Evolutionary conservation across 2,113 vertebrate genomes (phyloP), one percentile per base, ranked within the genome.

Genomic region (Vidua chalybeata): DNA sequence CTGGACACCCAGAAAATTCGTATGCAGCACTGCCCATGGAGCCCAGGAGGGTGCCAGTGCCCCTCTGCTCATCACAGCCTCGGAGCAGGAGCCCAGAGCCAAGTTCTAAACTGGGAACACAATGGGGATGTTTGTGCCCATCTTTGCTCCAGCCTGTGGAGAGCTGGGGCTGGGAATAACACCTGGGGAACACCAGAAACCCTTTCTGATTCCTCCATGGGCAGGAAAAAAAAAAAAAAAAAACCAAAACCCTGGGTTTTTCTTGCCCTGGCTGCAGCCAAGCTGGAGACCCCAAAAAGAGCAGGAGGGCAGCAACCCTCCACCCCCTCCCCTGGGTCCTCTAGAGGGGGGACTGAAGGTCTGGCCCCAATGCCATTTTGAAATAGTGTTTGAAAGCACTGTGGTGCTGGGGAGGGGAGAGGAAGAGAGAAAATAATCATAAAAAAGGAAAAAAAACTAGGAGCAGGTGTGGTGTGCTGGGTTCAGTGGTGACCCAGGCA

Each of bases 381-480:
- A 27, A 72, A 48, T 5, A 4, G 15, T 7, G 14, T 61, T n/a
- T 58, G 78, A 45, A 58, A 78, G 90, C 17, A 12, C 26, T 3
- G 24, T 0, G 0, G 41, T 49, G 58, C n/a, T 55, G 56, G 28
- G 15, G 62, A 68, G 31, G 16, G 11, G 15, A 2, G 1, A 61
- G 59, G 37, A 56, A 58, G 56, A 93, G 54, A 79, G 56, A 62
- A 80, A 92, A 82, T 19, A 27, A 39, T 22, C 4, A 4, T 13
- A 23, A 51, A 45, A 54, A 82, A 9, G 18, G 24, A 35, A 13
- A 22, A 31, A 30, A 48, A 31, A 3, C 1, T 72, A 49, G 35
- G 35, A 59, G 6, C 66, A 79, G 88, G 7, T 30, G 61, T 20
- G 33, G 28, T 66, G 30, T 59, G 26, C 28, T 33, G 61, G 30